phyloP scores from a whole-genome alignment of 2,888 invertebrate species.

The Matsumyia berberina region DNA sequence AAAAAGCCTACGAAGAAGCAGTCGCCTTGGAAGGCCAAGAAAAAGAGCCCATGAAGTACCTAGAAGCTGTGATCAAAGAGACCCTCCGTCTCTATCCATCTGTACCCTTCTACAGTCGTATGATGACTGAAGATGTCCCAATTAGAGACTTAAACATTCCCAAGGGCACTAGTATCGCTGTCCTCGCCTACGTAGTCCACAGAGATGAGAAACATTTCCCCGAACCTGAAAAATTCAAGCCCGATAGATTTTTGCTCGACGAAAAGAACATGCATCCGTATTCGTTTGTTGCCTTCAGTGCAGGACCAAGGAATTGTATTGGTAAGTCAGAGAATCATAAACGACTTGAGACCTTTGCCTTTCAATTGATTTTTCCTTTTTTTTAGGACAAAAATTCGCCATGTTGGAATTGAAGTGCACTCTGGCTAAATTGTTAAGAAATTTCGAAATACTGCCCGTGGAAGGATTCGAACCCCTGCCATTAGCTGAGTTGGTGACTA shows the following conservation, averaged over 20 bases:
- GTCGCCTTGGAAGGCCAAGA: conserved; percentile 82
- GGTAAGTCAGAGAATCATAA: conserved; percentile 74
- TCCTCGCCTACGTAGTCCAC: conserved; percentile 84
- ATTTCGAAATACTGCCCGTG: conserved; percentile 81
- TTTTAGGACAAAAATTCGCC: conserved; percentile 83
- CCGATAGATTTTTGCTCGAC: conserved; percentile 81
- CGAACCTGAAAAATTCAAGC: conserved; percentile 84
- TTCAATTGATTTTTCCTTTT: not conserved
- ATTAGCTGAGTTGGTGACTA: conserved; percentile 81
- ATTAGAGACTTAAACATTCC: conserved; percentile 84
- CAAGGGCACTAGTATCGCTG: conserved; percentile 82
- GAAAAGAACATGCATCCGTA: conserved; percentile 81
- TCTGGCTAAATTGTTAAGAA: conserved; percentile 80
- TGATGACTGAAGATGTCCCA: conserved; percentile 84
- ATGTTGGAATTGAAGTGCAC: conserved; percentile 83
- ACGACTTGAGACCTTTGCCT: not conserved
- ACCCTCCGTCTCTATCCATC: conserved; percentile 86
- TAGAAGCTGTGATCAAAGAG: conserved; percentile 87
- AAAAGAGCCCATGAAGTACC: conserved; percentile 84
- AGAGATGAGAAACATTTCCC: conserved; percentile 84
- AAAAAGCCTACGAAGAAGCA: conserved; percentile 84
- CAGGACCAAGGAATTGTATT: conserved; percentile 83
- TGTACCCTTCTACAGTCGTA: conserved; percentile 85
- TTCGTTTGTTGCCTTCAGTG: conserved; percentile 82
- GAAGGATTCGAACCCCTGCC: conserved; percentile 79